Evolutionary conservation across 2,113 vertebrate species (phyloP).

Genomic region (Pyrgilauda ruficollis): DNA sequence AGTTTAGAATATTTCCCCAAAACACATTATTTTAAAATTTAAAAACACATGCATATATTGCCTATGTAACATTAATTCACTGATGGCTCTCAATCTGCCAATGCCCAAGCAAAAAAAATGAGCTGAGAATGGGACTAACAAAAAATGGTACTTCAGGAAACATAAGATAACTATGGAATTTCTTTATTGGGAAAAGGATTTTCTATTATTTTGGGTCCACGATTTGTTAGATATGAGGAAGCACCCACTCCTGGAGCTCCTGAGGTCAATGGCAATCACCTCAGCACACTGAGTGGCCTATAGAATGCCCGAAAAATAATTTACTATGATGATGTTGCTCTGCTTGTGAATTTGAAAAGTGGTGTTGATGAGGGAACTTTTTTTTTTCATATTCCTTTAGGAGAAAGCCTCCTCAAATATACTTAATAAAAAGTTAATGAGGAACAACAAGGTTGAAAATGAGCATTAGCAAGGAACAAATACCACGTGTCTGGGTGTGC

Average conservation of each 20-base stretch:
- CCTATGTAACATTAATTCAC: not conserved
- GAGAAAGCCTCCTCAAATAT: constrained; percentile 20
- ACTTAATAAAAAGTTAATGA: constrained; percentile 33
- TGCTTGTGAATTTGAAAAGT: not conserved
- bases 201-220: not conserved
- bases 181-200: not conserved
- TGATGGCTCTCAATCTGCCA: not conserved
- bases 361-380: not conserved
- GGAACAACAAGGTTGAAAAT: constrained; percentile 3
- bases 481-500: not conserved
- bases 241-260: not conserved
- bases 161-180: not conserved
- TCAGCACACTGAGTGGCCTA: not conserved
- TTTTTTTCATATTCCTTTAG: not conserved
- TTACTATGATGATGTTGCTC: not conserved
- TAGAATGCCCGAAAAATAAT: not conserved
- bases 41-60: not conserved
- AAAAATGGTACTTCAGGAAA: not conserved
- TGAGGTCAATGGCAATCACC: not conserved
- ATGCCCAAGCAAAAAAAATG: not conserved
- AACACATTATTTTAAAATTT: not conserved
- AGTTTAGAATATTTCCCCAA: not conserved
- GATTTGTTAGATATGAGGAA: not conserved
- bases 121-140: not conserved
- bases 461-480: not conserved